A percentile compares a stretch with the other conserved stretches of the same genome.
phyloP scores from a whole-genome alignment of 2,113 vertebrate species.

The Dipodomys ordii region DNA sequence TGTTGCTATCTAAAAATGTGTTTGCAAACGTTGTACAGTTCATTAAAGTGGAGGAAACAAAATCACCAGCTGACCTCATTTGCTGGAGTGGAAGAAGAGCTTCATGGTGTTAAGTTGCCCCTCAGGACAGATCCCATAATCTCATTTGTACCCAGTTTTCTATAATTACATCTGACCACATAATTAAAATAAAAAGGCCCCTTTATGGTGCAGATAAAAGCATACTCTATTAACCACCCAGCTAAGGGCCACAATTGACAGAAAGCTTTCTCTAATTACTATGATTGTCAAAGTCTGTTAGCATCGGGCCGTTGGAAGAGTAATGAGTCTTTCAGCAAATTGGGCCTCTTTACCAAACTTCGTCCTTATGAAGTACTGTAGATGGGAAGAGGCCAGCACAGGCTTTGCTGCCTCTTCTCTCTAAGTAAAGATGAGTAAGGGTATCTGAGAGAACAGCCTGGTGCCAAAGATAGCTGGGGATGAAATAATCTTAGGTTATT shows the following conservation, averaged over 20 bases:
- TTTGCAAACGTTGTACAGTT: conserved; percentile 58
- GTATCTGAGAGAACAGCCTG: conserved; percentile 1
- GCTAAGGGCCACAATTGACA: conserved; percentile 80
- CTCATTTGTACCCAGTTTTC: conserved; percentile 80
- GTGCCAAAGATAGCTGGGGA: not conserved
- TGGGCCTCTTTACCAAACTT: conserved; percentile 52
- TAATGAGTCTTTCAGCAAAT: conserved; percentile 73
- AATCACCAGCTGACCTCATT: conserved; percentile 72
- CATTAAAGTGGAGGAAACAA: conserved; percentile 57
- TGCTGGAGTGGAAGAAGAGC: conserved; percentile 68
- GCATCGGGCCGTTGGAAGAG: conserved; percentile 76
- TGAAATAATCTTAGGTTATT: not conserved
- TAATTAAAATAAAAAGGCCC: conserved; percentile 75
- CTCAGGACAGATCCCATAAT: conserved; percentile 77
- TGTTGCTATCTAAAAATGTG: conserved; percentile 62
- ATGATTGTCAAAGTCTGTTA: conserved; percentile 83
- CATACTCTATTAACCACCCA: conserved; percentile 81
- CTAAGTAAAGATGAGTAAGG: not conserved
- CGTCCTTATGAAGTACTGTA: not conserved
- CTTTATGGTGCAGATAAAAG: conserved; percentile 85
- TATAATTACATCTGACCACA: conserved; percentile 84
- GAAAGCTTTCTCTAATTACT: conserved; percentile 86
- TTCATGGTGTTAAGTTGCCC: conserved; percentile 74
- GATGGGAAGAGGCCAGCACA: not conserved
- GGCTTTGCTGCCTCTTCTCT: not conserved